Evolutionary conservation across 2,888 invertebrate species (phyloP), one percentile per base, ranked within the genome.

Genomic region (Cephus pulcher): DNA sequence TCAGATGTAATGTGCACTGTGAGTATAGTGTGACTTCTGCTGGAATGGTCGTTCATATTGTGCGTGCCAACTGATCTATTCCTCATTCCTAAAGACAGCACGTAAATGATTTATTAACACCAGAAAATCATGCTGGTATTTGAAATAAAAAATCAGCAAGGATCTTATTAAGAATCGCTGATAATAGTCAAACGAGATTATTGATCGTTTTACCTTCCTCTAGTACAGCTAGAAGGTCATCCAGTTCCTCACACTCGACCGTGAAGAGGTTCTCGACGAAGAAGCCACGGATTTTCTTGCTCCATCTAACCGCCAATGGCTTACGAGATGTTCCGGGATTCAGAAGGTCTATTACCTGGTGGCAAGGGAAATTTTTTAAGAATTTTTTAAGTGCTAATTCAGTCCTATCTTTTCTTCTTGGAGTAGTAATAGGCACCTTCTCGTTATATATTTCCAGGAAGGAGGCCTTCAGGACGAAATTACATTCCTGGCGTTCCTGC

Each of bases 391-490:
- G 56, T 56, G 35, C 30, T 70, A 34, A 35, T 33, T 69, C 34
- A 69, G 69, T 15, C 37, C 70, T n/a, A 35, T 70, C 9, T 23
- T 70, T 23, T 34, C 40, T 76, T 86, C 91, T 56, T 56, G 23
- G 23, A 23, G 1, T 56, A 56, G 23, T 56, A 56, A 56, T 56
- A 56, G 23, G 91, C 91, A 98, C 98, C 95, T 98, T 98, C 93
- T 98, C 98, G 91, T 98, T 98, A 92, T 98, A 98, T 84, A 98
- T 98, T 93, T 98, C 98, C 87, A 98, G 93, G 92, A 98, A 98
- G 80, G 98, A 98, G 11, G 98, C 98, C 90, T 97, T 97, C 76
- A 98, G 93, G 78, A 97, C 94, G 90, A 96, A 98, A 90, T 97
- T 95, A 82, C 95, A 94, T 81, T 96, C 96, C 12, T 96, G 95